Evolutionary conservation across 2,797 vertebrate genomes (phyloP).

Genomic region (Spatula versicolor): DNA sequence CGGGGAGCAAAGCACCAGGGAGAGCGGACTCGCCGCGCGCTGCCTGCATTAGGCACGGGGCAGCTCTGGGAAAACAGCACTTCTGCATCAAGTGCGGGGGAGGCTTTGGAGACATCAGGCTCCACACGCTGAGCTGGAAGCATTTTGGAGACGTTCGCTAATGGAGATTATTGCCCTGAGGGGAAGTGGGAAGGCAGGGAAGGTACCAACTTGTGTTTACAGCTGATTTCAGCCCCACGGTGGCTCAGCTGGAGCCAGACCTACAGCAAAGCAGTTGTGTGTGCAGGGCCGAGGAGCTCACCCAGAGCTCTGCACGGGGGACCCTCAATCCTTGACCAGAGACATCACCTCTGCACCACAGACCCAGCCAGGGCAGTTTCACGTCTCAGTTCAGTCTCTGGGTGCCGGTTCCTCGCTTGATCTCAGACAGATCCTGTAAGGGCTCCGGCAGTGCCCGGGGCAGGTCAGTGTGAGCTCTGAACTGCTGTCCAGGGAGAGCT

Average conservation of each 20-base stretch:
- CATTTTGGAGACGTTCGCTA: neutral
- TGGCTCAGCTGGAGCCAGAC: neutral
- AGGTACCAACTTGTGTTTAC: neutral
- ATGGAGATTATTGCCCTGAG: conserved; percentile 36
- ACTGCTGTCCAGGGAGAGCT: neutral
- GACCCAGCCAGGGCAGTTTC: neutral
- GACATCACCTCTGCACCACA: accelerated
- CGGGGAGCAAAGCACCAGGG: neutral
- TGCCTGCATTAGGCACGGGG: neutral
- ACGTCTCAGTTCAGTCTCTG: neutral
- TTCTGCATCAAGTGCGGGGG: neutral
- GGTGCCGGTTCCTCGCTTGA: neutral
- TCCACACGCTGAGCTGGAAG: neutral
- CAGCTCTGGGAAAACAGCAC: conserved; percentile 28
- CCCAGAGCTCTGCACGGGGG: neutral
- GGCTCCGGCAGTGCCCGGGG: neutral
- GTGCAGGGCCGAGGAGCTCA: neutral
- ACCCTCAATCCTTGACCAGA: accelerated
- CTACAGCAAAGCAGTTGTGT: accelerated
- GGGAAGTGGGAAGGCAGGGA: conserved; percentile 6
- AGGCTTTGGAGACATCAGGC: neutral
- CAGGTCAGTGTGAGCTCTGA: neutral
- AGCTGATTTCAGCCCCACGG: neutral
- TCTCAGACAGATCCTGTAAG: neutral
- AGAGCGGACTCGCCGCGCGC: neutral